Evolutionary conservation across 2,113 vertebrate genomes (phyloP), one percentile per base, ranked within the genome.

Genomic region (Poeciliopsis retropinna): DNA sequence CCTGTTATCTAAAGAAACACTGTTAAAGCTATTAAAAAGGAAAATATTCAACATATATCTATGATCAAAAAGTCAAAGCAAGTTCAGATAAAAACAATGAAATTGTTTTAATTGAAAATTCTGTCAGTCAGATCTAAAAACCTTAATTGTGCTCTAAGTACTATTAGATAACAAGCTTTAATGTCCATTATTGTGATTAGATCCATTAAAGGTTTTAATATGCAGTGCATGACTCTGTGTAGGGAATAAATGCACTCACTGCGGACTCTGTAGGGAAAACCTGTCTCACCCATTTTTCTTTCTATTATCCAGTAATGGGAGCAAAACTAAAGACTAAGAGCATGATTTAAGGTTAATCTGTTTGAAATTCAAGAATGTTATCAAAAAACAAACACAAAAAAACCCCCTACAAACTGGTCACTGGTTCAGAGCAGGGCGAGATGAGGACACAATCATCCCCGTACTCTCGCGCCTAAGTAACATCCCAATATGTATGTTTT

Each of bases 131-230:
- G 39, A 69, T 69, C 57, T 76, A 2, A 60, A 63, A 54, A 57
- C 30, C n/a, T 54, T 62, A 70, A 44, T 51, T 34, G 67, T 9
- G 65, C 64, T 54, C 41, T 51, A 31, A 64, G 15, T 34, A 25
- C 44, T 64, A 19, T 37, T 17, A 37, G 44, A 32, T 64, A 64
- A 70, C 60, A 15, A 64, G 60, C 60, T 64, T 57, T 32, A 13
- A 64, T 70, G 60, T 44, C 62, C 67, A 54, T 25, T 70, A 64
- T 39, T 69, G 60, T 64, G 12, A 51, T 70, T 70, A 64, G 41
- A 44, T 64, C 60, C 75, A 70, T 51, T 39, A 70, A 32, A 15
- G 60, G 32, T 64, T 70, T 68, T 54, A 44, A 30, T 51, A 69
- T 34, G 22, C 67, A 29, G 30, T n/a, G 13, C 60, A 39, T 51